phyloP scores from a whole-genome alignment of 2,888 invertebrate genomes.

The Xestobium rufovillosum region DNA sequence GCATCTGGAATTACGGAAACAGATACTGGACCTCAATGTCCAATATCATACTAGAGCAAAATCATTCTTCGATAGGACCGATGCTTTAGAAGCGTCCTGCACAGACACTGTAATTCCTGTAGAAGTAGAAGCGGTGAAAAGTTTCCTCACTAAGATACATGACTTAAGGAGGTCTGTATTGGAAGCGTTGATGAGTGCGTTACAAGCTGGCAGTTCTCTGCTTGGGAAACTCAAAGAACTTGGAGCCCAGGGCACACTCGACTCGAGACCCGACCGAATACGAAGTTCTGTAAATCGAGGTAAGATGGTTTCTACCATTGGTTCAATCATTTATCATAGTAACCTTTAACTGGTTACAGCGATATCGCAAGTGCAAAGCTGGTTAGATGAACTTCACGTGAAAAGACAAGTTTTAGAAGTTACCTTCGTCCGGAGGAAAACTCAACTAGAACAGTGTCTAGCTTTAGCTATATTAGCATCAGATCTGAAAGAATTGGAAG shows the following conservation, averaged over 20 bases:
- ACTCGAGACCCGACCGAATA: slow-evolving; percentile 59
- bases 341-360: slow-evolving; percentile 42
- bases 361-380: slow-evolving; percentile 62
- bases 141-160: slow-evolving; percentile 61
- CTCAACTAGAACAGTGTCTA: slow-evolving; percentile 70
- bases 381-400: slow-evolving; percentile 70
- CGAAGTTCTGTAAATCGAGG: slow-evolving; percentile 44
- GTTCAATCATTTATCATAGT: background rate
- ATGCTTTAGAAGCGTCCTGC: slow-evolving; percentile 61
- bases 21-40: slow-evolving; percentile 69
- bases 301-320: no score
- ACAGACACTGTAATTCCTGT: slow-evolving; percentile 58
- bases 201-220: slow-evolving; percentile 71
- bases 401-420: slow-evolving; percentile 63
- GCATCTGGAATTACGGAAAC: slow-evolving; percentile 68
- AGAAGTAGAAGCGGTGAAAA: slow-evolving; percentile 65
- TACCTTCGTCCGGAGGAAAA: slow-evolving; percentile 60
- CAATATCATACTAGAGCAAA: slow-evolving; percentile 67
- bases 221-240: slow-evolving; percentile 68
- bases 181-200: slow-evolving; percentile 69
- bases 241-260: slow-evolving; percentile 65
- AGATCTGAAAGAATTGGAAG: slow-evolving; percentile 60
- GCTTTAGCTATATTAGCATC: slow-evolving; percentile 65
- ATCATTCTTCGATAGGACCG: slow-evolving; percentile 62
- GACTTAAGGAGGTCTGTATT: slow-evolving; percentile 64